Conservation (phyloP, 2,113 vertebrate species). For the Theropithecus gelada region DNA sequence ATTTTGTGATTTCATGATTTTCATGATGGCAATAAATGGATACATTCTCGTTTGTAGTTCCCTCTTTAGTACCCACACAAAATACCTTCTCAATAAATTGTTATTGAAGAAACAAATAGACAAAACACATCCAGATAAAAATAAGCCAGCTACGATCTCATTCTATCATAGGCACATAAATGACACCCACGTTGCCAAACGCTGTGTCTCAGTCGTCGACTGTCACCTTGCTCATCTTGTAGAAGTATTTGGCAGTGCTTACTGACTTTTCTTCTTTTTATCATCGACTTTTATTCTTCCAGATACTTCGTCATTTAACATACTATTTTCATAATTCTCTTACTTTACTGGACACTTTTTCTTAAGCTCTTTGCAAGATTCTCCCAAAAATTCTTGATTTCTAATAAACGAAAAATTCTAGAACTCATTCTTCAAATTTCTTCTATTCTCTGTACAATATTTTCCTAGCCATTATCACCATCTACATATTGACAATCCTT, state of each 20-base stretch:
- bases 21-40: neutral
- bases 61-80: neutral
- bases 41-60: neutral
- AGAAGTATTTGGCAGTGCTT: neutral
- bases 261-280: no score
- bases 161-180: neutral
- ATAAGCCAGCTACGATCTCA: neutral
- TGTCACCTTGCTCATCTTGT: neutral
- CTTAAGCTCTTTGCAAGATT: neutral
- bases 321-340: neutral
- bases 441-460: neutral
- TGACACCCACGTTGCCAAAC: neutral
- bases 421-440: neutral
- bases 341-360: neutral
- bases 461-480: neutral
- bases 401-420: neutral
- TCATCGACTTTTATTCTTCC: neutral
- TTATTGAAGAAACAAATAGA: neutral
- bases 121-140: neutral
- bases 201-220: neutral
- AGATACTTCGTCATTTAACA: neutral
- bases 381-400: neutral
- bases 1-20: neutral
- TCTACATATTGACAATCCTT: neutral
- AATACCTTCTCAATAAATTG: neutral